phyloP scores from a whole-genome alignment of 2,797 vertebrate species.

The Kryptopterus vitreolus region DNA sequence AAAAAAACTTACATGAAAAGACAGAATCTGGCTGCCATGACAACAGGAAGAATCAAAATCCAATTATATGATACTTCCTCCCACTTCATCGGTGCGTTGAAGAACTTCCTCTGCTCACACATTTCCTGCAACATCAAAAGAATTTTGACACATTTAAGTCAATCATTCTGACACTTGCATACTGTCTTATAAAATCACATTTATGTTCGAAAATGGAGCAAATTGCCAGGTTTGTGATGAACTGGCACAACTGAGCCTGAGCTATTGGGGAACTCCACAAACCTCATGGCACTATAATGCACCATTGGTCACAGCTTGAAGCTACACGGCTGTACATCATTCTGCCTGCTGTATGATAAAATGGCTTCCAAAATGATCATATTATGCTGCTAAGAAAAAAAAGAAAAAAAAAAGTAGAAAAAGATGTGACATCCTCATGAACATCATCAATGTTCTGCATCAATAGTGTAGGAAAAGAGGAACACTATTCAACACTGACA shows the following conservation, averaged over 20 bases:
- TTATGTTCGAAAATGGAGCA: slow-evolving; percentile 58
- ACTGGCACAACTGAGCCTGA: slow-evolving; percentile 44
- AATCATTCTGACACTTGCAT: slow-evolving; percentile 62
- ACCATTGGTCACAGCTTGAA: slow-evolving; percentile 40
- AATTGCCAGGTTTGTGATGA: slow-evolving; percentile 48
- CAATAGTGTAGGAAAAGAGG: slow-evolving; percentile 12
- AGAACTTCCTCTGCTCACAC: slow-evolving; percentile 67
- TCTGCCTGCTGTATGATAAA: slow-evolving; percentile 37
- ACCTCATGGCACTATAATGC: slow-evolving; percentile 29
- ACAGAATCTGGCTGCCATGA: slow-evolving; percentile 74
- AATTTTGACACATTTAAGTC: slow-evolving; percentile 64
- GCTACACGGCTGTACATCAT: slow-evolving; percentile 32
- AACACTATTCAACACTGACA: slow-evolving; percentile 32
- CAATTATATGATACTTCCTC: slow-evolving; percentile 77
- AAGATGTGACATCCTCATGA: slow-evolving; percentile 5
- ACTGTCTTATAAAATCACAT: slow-evolving; percentile 62
- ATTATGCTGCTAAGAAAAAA: slow-evolving; percentile 31
- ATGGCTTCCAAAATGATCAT: slow-evolving; percentile 33
- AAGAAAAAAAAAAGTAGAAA: not conserved
- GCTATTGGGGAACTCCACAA: slow-evolving; percentile 49
- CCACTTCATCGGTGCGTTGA: slow-evolving; percentile 71
- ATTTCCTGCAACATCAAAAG: slow-evolving; percentile 62
- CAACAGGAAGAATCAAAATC: slow-evolving; percentile 77
- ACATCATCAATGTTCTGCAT: slow-evolving; percentile 6
- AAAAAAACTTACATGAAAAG: slow-evolving; percentile 63